These are phyloP conservation scores for Neodiprion virginianus DNA, from an alignment of 1,140 invertebrate genomes.

Conservation along the genomic window DNA sequence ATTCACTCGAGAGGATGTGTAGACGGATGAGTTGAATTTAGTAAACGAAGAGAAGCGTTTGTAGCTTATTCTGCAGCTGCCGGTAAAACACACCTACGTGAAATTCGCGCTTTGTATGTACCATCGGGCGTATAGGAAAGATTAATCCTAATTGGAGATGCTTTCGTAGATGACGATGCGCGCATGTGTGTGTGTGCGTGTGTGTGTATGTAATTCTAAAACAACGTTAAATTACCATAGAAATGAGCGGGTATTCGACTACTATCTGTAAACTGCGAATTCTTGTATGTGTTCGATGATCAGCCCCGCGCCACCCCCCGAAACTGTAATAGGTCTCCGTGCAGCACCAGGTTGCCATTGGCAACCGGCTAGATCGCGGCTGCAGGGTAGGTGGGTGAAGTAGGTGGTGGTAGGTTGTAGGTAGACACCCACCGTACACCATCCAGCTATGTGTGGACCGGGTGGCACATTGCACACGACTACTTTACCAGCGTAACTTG, in stretches of 20 bases:
- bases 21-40: too few species aligned
- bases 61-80: too few species aligned
- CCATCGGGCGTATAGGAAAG: too few species aligned
- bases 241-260: conserved; percentile 36
- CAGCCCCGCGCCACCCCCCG: conserved; percentile 38
- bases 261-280: conserved; percentile 48
- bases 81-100: too few species aligned
- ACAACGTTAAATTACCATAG: neutral
- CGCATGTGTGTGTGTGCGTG: too few species aligned
- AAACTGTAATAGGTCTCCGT: conserved; percentile 47
- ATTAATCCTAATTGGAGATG: too few species aligned
- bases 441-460: neutral
- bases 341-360: conserved; percentile 40
- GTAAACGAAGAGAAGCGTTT: too few species aligned
- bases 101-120: too few species aligned
- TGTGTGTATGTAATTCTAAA: too few species aligned
- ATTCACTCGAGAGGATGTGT: too few species aligned
- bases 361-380: conserved; percentile 36
- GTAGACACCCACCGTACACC: neutral
- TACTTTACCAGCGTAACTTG: neutral
- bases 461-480: neutral
- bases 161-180: too few species aligned
- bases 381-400: too few species aligned
- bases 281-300: conserved; percentile 47
- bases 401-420: neutral